phyloP scores from a whole-genome alignment of 2,113 vertebrate genomes.

The Numida meleagris region DNA sequence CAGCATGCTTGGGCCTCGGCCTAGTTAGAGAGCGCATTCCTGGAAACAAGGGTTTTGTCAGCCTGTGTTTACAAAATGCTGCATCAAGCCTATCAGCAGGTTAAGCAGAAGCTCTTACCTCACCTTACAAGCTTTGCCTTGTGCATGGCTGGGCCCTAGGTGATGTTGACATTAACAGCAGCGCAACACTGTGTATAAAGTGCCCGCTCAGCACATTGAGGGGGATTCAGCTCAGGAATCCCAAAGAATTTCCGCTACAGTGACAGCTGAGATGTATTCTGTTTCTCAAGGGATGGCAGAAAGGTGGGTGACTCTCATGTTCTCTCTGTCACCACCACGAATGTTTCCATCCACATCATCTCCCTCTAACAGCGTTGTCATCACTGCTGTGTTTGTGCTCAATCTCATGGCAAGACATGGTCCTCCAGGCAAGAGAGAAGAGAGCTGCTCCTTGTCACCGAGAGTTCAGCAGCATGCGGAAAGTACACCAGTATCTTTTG shows the following conservation, averaged over 20 bases:
- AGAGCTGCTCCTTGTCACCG: fast-evolving
- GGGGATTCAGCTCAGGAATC: not conserved
- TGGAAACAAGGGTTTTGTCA: not conserved
- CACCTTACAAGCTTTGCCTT: not conserved
- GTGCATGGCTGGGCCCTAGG: fast-evolving
- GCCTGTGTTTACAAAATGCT: not conserved
- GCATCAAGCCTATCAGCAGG: not conserved
- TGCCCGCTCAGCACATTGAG: not conserved
- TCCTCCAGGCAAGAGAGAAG: not conserved
- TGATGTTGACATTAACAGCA: conserved; percentile 44
- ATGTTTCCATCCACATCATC: not conserved
- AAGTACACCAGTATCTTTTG: no score
- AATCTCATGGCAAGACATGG: fast-evolving
- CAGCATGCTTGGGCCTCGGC: not conserved
- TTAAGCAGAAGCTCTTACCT: not conserved
- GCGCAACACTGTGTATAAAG: not conserved
- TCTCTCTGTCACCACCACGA: not conserved
- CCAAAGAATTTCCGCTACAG: conserved; percentile 24
- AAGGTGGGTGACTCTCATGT: not conserved
- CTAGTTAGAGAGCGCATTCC: not conserved
- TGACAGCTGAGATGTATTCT: conserved; percentile 47
- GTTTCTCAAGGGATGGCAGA: conserved; percentile 30
- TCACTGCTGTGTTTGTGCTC: fast-evolving
- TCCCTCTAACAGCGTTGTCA: not conserved
- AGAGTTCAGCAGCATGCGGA: fast-evolving